Base-by-base conservation (phyloP, 2,113 vertebrate species). In the Callospermophilus lateralis region DNA sequence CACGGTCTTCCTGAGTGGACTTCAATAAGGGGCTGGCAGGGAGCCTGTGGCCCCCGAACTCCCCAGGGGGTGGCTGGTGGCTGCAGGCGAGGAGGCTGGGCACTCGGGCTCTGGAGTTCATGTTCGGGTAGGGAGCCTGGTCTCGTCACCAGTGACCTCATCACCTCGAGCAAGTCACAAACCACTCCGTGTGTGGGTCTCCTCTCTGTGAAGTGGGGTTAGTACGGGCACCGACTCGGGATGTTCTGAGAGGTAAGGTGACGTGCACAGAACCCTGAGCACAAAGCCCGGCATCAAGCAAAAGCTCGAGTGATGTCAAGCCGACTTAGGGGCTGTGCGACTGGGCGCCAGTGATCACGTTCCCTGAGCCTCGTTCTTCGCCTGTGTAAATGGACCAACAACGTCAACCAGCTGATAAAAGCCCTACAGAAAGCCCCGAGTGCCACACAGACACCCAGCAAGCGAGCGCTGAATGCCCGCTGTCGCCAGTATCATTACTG, bases 331-430 rank as follows among this genome's bases (percentile, higher is more conserved):
- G 73, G 83, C 28, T 48, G 12, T 48, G 37, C 65, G 19, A 19
- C 39, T 84, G 0, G 22, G 51, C 32, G 58, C n/a, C 55, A 51
- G 86, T 0, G 45, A 80, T 34, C 55, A 8, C 0, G 12, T 55
- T 74, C 37, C 85, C 79, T 45, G 65, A 73, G 48, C 90, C 63
- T 93, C 45, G 61, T 73, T 85, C 61, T 32, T 73, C 24, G 45
- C 34, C 79, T 48, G 30, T 24, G 30, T 39, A 45, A 77, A 39
- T 26, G 58, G 58, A 72, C 65, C 24, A 48, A 45, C 32, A 48
- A 42, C 4, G 30, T 55, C 55, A 39, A 39, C 8, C 0, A 28
- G 19, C 34, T 13, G 32, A 42, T 0, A 17, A 65, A 53, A 81
- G 42, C 30, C 28, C 42, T 6, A 4, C 0, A 13, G 8, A 55